Evolutionary conservation across 2,113 vertebrate species (phyloP).

Genomic region (Seriola dumerili): DNA sequence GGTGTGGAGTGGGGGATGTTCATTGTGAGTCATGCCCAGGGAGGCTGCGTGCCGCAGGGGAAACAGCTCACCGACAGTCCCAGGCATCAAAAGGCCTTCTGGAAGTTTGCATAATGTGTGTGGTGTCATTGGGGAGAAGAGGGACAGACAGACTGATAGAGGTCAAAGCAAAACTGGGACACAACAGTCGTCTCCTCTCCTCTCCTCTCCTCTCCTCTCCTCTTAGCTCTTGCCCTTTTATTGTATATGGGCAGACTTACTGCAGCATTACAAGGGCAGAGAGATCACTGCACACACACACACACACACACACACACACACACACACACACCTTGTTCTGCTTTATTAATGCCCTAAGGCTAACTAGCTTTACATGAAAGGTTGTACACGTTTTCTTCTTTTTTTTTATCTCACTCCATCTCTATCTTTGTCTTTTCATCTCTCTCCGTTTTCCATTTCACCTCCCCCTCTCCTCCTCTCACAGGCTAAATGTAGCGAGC

Average conservation of each 20-base stretch:
- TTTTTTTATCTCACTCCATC: slow-evolving; percentile 31
- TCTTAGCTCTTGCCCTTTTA: neutral
- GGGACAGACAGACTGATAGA: slow-evolving; percentile 49
- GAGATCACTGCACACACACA: slow-evolving; percentile 19
- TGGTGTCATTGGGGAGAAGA: slow-evolving; percentile 32
- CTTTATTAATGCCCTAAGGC: slow-evolving; percentile 46
- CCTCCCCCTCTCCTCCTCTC: slow-evolving; percentile 57
- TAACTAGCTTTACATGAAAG: slow-evolving; percentile 46
- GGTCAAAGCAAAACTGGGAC: slow-evolving; percentile 67
- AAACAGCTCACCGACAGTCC: slow-evolving; percentile 61
- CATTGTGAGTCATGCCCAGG: slow-evolving; percentile 64
- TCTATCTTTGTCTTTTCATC: slow-evolving; percentile 41
- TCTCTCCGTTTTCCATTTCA: slow-evolving; percentile 15
- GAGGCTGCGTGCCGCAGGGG: slow-evolving; percentile 57
- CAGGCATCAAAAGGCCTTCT: slow-evolving; percentile 62
- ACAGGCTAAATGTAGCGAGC: slow-evolving; percentile 52
- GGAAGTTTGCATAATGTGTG: slow-evolving; percentile 56
- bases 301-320: slow-evolving; percentile 46
- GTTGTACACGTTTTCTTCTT: slow-evolving; percentile 15
- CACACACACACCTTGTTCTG: slow-evolving; percentile 31
- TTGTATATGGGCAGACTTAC: slow-evolving; percentile 28
- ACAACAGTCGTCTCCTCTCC: neutral
- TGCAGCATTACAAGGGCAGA: slow-evolving; percentile 19
- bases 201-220: neutral
- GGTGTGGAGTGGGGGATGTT: slow-evolving; percentile 5